Conservation (phyloP, 2,797 vertebrate species). For the Oceanodroma leucorhoa region DNA sequence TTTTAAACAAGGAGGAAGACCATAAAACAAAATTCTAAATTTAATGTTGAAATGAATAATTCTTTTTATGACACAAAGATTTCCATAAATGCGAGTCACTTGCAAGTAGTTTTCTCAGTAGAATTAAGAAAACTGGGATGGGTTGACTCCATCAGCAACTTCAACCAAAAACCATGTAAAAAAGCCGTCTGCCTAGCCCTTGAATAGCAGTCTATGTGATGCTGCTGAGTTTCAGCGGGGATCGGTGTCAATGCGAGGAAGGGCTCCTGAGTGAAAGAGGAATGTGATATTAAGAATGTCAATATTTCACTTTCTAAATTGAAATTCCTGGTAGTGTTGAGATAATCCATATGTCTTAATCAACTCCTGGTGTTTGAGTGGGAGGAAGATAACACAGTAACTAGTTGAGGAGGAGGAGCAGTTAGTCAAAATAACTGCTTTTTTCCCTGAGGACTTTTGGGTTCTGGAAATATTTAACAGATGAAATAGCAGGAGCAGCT, state of each 20-base stretch:
- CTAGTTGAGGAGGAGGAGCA: conserved; percentile 61
- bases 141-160: not conserved
- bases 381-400: conserved; percentile 57
- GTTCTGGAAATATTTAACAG: conserved; percentile 55
- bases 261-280: not conserved
- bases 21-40: not conserved
- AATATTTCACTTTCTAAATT: conserved; percentile 58
- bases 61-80: not conserved
- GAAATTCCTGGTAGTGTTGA: conserved; percentile 52
- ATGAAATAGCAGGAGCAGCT: conserved; percentile 45
- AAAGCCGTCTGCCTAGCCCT: not conserved
- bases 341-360: conserved; percentile 71
- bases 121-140: not conserved
- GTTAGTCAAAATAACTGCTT: conserved; percentile 66
- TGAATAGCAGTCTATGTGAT: not conserved
- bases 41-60: not conserved
- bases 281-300: conserved; percentile 52
- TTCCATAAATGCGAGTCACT: not conserved
- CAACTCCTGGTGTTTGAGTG: conserved; percentile 59
- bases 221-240: not conserved
- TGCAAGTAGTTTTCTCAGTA: not conserved
- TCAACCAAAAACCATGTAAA: not conserved
- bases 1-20: not conserved
- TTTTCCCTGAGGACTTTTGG: conserved; percentile 41
- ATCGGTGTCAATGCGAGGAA: not conserved